A percentile compares a stretch with the other conserved stretches of the same genome.
Conservation (phyloP, 2,113 vertebrate species). For the Nothobranchius furzeri region DNA sequence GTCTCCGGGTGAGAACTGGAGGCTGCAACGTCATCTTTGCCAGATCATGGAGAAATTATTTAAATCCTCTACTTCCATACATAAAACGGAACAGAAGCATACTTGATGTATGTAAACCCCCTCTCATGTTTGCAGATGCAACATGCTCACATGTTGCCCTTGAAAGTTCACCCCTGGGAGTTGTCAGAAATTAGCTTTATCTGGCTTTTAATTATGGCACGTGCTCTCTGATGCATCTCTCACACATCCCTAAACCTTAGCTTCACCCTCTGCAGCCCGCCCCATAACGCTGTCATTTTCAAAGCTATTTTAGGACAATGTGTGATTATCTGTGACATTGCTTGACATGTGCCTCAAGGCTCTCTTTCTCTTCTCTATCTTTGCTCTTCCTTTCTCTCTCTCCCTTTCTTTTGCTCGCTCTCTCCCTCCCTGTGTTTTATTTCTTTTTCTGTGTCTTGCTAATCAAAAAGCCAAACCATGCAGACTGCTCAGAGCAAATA, state of each 20-base stretch:
- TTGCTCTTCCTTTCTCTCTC: slow-evolving; percentile 43
- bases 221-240: slow-evolving; percentile 65
- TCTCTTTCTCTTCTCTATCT: slow-evolving; percentile 56
- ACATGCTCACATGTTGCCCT: slow-evolving; percentile 56
- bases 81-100: slow-evolving; percentile 4
- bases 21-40: slow-evolving; percentile 47
- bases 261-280: slow-evolving; percentile 50
- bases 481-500: slow-evolving; percentile 76
- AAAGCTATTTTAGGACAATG: slow-evolving; percentile 80
- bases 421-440: slow-evolving; percentile 8
- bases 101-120: slow-evolving; percentile 15
- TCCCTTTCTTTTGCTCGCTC: slow-evolving; percentile 39
- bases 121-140: slow-evolving; percentile 44
- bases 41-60: slow-evolving; percentile 48
- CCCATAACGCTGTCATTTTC: slow-evolving; percentile 74
- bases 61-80: too few species aligned
- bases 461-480: slow-evolving; percentile 75
- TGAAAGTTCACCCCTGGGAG: slow-evolving; percentile 54
- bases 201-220: slow-evolving; percentile 72
- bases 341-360: slow-evolving; percentile 78
- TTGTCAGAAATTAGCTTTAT: slow-evolving; percentile 76
- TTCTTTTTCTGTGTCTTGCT: slow-evolving; percentile 60
- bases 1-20: slow-evolving; percentile 15
- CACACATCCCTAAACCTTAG: slow-evolving; percentile 44
- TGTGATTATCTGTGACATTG: slow-evolving; percentile 80